These are phyloP conservation scores for Polypedilum vanderplanki DNA, from an alignment of 1,140 invertebrate genomes.

Conservation along the genomic window DNA sequence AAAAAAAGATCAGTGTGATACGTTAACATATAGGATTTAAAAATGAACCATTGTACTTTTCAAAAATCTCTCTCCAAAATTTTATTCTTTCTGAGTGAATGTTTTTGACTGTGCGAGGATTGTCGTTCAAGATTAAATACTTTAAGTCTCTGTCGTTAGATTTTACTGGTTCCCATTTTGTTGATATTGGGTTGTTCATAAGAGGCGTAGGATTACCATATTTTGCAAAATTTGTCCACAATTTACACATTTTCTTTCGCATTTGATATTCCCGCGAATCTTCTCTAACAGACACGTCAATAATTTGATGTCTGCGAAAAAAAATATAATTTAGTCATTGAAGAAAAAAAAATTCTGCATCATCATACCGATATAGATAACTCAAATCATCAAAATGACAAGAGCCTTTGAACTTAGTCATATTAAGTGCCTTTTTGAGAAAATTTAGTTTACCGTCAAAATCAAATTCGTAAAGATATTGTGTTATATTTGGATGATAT, in stretches of 20 bases:
- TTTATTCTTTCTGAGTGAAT: background rate
- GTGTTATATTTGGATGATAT: conserved; percentile 32
- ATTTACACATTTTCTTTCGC: conserved; percentile 5
- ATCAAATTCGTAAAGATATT: conserved; percentile 13
- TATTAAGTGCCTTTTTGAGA: background rate
- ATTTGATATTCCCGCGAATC: background rate
- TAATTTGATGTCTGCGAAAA: background rate
- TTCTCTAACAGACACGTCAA: background rate
- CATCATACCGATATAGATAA: background rate
- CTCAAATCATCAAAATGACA: background rate
- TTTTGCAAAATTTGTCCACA: conserved; percentile 37
- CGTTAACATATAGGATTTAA: background rate
- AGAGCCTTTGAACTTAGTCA: background rate
- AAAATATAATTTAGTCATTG: background rate
- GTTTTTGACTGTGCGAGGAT: conserved; percentile 30
- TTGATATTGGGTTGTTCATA: conserved; percentile 27
- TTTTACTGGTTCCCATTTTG: conserved; percentile 38
- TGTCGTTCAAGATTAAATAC: conserved; percentile 39
- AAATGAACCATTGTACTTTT: background rate
- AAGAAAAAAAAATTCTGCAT: background rate
- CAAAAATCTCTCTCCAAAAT: background rate
- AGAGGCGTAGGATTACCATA: conserved; percentile 37
- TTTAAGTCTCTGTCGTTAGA: conserved; percentile 33
- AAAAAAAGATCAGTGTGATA: background rate
- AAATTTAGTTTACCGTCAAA: background rate